Conservation (phyloP, 2,797 vertebrate genomes). For the Prunella strophiata region DNA sequence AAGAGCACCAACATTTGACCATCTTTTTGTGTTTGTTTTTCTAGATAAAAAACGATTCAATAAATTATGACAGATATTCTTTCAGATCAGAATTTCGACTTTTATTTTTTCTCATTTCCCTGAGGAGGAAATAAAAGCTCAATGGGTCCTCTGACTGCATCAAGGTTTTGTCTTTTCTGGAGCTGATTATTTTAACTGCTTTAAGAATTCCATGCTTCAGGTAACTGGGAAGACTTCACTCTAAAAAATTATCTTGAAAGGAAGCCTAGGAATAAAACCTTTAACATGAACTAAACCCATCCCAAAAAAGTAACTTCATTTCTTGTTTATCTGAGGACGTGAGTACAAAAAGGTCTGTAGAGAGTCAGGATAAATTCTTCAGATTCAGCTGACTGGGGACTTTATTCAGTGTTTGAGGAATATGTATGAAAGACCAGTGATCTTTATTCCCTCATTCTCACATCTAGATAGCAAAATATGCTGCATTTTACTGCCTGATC, state of each 20-base stretch:
- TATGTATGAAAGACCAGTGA: neutral
- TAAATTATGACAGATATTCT: neutral
- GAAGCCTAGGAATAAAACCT: neutral
- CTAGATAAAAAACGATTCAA: neutral
- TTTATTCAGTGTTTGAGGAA: neutral
- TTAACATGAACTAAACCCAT: neutral
- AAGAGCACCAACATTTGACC: neutral
- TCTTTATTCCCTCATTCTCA: neutral
- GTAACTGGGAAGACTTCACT: neutral
- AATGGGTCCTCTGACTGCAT: neutral
- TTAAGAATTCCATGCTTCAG: neutral
- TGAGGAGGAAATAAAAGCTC: neutral
- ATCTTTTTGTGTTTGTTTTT: neutral
- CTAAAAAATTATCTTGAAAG: neutral
- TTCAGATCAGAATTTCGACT: neutral
- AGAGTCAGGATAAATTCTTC: neutral
- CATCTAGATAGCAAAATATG: neutral
- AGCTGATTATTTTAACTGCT: neutral
- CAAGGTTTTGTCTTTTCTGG: neutral
- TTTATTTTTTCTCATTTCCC: neutral
- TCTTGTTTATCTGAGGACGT: neutral
- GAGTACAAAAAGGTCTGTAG: rapidly evolving
- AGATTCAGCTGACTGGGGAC: neutral
- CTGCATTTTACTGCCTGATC: neutral
- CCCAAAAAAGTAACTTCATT: neutral